A percentile compares a stretch with the other conserved stretches of the same genome.
Conservation (phyloP, 1,140 invertebrate species). For the Heliothis subflexa region DNA sequence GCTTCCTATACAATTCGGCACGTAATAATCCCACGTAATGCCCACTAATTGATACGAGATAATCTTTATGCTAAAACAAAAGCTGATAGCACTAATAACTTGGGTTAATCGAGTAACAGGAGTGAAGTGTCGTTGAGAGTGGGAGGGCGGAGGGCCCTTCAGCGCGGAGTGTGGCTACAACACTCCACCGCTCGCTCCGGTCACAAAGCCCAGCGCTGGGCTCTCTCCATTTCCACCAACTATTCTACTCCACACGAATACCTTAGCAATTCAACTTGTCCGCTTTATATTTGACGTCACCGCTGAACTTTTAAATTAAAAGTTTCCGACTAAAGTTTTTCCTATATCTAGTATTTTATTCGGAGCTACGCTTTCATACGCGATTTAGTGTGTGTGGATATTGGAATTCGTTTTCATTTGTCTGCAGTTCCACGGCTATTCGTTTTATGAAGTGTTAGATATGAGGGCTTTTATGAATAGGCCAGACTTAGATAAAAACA, state of each 20-base stretch:
- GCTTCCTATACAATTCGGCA: conserved; percentile 19
- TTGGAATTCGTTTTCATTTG: conserved; percentile 4
- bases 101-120: conserved; percentile 54
- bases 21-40: conserved; percentile 36
- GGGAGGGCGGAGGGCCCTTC: conserved; percentile 45
- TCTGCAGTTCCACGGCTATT: neutral
- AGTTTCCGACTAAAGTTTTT: conserved; percentile 17
- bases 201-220: conserved; percentile 46
- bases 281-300: conserved; percentile 21
- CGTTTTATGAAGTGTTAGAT: no score
- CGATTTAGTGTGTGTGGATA: conserved; percentile 1
- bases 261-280: conserved; percentile 35
- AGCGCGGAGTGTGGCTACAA: conserved; percentile 55
- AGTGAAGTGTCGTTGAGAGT: conserved; percentile 42
- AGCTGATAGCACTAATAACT: conserved; percentile 43
- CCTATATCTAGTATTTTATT: conserved; percentile 18
- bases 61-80: conserved; percentile 34
- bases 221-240: conserved; percentile 39
- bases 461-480: no score
- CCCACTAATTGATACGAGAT: conserved; percentile 38
- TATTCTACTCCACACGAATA: conserved; percentile 41
- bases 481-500: no score
- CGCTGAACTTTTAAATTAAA: conserved; percentile 27
- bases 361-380: neutral
- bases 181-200: conserved; percentile 40